phyloP scores from a whole-genome alignment of 2,113 vertebrate species.

The Heliornis fulica region DNA sequence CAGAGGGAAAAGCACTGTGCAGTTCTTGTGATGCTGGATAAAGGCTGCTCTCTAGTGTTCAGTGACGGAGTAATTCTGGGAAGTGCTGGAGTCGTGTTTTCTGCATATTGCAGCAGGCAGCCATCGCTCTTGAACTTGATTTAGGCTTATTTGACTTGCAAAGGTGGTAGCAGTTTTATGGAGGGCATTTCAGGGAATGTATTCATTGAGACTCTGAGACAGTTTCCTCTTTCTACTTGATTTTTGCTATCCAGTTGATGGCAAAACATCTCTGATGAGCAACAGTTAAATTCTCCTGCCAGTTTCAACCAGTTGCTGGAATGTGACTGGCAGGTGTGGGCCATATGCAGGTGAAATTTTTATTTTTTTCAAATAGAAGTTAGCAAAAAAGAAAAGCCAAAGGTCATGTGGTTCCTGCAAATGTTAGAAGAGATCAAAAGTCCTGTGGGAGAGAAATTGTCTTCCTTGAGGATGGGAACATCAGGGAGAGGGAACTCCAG shows the following conservation, averaged over 20 bases:
- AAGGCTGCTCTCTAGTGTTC: constrained; percentile 59
- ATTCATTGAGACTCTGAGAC: not conserved
- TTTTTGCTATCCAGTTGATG: not conserved
- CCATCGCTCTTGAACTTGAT: accelerated
- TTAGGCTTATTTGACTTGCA: not conserved
- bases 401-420: not conserved
- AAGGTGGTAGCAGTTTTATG: not conserved
- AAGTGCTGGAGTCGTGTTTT: not conserved
- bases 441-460: not conserved
- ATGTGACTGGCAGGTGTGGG: not conserved
- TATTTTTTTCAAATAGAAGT: not conserved
- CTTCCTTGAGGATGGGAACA: not conserved
- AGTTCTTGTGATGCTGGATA: not conserved
- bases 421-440: not conserved
- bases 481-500: not conserved
- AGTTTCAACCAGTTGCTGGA: not conserved
- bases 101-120: not conserved
- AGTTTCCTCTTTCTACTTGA: not conserved
- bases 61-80: not conserved
- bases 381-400: not conserved
- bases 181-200: not conserved
- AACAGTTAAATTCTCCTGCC: not conserved
- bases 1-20: no score
- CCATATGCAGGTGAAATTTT: not conserved
- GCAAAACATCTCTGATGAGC: not conserved